Evolutionary conservation across 2,888 invertebrate genomes (phyloP), one percentile per base, ranked within the genome.

Genomic region (Tanytarsus gracilentus): DNA sequence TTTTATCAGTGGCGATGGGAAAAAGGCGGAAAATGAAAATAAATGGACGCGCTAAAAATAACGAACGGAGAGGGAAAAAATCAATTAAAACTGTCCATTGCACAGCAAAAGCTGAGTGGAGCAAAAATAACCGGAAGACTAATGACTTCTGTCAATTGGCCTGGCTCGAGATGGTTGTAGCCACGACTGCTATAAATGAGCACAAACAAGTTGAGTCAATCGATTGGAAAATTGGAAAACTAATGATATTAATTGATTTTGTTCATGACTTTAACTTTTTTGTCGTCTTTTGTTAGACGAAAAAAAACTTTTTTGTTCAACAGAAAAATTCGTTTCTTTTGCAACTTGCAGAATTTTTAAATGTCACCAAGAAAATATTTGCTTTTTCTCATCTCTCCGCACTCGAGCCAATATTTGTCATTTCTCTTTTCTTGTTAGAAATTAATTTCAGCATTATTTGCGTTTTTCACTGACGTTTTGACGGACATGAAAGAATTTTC

Each of bases 181-280:
- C 33, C n/a, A 21, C n/a, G n/a, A 4, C 25, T 33, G 53, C 53
- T 23, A 50, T 50, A 27, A 50, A 50, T 50, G 50, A 26, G 26
- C 26, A 53, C 33, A 53, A 23, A 53, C 53, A 53, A 53, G 25
- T 25, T 26, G n/a, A 53, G 30, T 53, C 36, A 53, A 53, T 53
- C 36, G 53, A 53, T 33, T 36, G 36, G 53, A 53, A 53, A 53
- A 53, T 53, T 53, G 30, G 36, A 53, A 30, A 53, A 53, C 18
- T 36, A 53, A 53, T 23, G 36, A 53, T 18, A 53, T 53, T 53
- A 53, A 53, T 53, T 53, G 53, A 30, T 53, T 53, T 25, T 53
- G 36, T 23, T 53, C 53, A 53, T 53, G 53, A 53, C 53, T 53
- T 53, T 53, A 27, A 27, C 51, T 27, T 51, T 51, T 27, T n/a